Conservation (phyloP, 2,797 vertebrate genomes). For the Amphiprion clarkii region DNA sequence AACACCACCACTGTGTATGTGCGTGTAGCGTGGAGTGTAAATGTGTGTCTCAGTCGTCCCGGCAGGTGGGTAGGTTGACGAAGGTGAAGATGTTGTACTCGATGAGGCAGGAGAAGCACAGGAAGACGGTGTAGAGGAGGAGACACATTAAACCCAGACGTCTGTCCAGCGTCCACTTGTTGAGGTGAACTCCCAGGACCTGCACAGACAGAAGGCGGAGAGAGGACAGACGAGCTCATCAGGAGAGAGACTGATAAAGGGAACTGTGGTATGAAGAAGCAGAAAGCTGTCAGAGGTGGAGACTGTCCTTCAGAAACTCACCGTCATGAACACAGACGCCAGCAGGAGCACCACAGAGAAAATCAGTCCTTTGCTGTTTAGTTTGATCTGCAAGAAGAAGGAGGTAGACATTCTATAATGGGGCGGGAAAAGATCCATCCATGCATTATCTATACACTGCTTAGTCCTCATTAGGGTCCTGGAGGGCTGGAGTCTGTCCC, state of each 20-base stretch:
- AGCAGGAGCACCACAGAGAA: constrained; percentile 96
- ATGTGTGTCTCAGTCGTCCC: constrained; percentile 74
- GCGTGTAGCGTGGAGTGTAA: constrained; percentile 13
- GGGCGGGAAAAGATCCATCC: too few species aligned
- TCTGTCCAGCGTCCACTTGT: constrained; percentile 96
- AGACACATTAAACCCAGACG: constrained; percentile 93
- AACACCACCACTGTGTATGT: constrained; percentile 16
- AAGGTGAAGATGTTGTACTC: constrained; percentile 99
- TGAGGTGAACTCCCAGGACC: constrained; percentile 95
- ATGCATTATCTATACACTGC: too few species aligned
- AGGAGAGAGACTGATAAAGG: background rate
- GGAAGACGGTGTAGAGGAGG: constrained; percentile 93
- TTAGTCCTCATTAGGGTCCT: too few species aligned
- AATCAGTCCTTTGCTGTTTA: constrained; percentile 98
- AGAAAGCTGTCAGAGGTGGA: too few species aligned
- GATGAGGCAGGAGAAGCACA: constrained; percentile 98
- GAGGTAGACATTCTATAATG: too few species aligned
- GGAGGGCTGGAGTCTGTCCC: too few species aligned
- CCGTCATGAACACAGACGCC: constrained; percentile 95
- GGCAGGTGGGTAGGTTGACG: constrained; percentile 98
- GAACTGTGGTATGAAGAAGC: background rate
- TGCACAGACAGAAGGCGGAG: constrained; percentile 51
- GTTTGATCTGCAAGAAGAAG: constrained; percentile 85
- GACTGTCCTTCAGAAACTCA: constrained; percentile 74
- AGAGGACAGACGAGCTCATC: background rate